Evolutionary conservation across 2,113 vertebrate genomes (phyloP), one percentile per base, ranked within the genome.

Genomic region (Microtus richardsoni): DNA sequence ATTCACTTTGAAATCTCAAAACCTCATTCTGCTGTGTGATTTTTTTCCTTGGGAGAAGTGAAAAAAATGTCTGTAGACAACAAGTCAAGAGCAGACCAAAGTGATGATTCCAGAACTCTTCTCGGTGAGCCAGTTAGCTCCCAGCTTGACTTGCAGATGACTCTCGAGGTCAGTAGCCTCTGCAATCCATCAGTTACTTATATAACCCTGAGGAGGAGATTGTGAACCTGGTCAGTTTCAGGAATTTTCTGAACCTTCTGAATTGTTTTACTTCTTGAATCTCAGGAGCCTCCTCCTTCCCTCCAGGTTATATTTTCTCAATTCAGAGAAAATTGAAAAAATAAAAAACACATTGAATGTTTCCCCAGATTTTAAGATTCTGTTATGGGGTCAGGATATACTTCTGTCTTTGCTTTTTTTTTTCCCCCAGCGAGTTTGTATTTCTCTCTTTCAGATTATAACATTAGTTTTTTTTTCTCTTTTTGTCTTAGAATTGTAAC

Each of bases 401-500:
- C 30, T 36, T 10, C 19, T 86, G 79, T 41, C 22, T 19, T 84
- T 41, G 80, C n/a, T 36, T 54, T 44, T 30, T n/a, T 21, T 24
- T 1, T 14, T 12, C 0, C 49, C 8, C 2, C 0, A 58, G 54
- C 4, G 1, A 41, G 44, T 71, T 70, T 52, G 47, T 39, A 11
- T n/a, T 52, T 71, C 62, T 44, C n/a, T 84, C 36, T 60, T 60
- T 58, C 21, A 13, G 5, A 39, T 28, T 84, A 9, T 17, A 41
- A 41, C 10, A 84, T 44, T 41, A 8, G 1, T 83, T 87, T 3
- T 54, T 47, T 71, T 71, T 10, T 87, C 49, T 47, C 7, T 47
- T 36, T 21, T n/a, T 5, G 30, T 49, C 44, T 70, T 86, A 58
- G 19, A 21, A 58, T 58, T 58, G 19, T 58, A 58, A 21, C 54